Base-by-base conservation (phyloP, 2,888 invertebrate genomes). In the Gari tellinella region DNA sequence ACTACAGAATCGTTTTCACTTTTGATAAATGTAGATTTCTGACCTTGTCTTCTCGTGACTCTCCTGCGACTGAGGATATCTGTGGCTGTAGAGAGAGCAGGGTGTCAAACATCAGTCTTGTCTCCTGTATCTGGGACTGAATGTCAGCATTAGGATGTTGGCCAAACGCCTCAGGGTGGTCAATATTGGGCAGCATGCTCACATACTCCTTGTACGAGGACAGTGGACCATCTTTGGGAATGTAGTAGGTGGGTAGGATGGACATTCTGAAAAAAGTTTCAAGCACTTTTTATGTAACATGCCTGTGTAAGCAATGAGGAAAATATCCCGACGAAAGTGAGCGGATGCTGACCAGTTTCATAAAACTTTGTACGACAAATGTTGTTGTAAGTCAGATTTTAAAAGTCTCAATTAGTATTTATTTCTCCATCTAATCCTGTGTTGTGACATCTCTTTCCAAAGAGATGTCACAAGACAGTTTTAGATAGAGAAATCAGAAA, bases 61-160 rank as follows among this genome's bases (percentile, higher is more conserved):
- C 95, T 26, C 91, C 91, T 21, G 69, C 75, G 15, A 81, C 79
- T 5, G 85, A 78, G 3, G 89, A 84, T 12, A 94, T 93, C 63
- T 96, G 95, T 8, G 95, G 94, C 83, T 96, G 95, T 81, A 97
- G 93, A 0, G 95, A 94, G 91, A 96, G 94, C 45, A 97, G 92
- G 0, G 96, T 96, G 60, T 95, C 94, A 87, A 96, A 96, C 91
- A 97, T 93, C 65, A 94, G 93, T 73, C 95, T 92, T 0, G 96
- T 95, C 88, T 97, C 97, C 88, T 95, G 95, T 46, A 97, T 96
- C 49, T 96, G 94, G 0, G 96, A 96, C 4, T 96, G 95, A 78
- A 97, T 96, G 90, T 97, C 97, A 0, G 97, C 97, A 84, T 97
- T 97, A 1, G 96, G 94, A 92, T 97, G 97, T 89, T 97, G 97